Percentiles rank a stretch among this genome's conserved stretches.
Conservation (phyloP, 1,140 invertebrate species). For the Hylaeus anthracinus region DNA sequence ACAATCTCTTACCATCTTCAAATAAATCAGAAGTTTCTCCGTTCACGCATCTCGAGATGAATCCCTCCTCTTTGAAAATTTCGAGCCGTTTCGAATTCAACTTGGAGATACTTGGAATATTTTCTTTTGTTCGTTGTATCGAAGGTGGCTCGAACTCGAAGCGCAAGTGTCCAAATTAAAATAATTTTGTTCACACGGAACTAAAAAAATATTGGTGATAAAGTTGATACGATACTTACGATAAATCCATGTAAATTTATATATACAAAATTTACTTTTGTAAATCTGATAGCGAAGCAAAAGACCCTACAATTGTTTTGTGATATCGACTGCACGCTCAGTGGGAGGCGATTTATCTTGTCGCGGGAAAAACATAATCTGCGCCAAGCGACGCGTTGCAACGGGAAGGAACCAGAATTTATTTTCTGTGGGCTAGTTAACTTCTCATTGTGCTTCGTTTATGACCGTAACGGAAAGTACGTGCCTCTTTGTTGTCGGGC, state of each 20-base stretch:
- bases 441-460: slow-evolving; percentile 56
- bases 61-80: background rate
- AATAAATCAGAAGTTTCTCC: slow-evolving; percentile 36
- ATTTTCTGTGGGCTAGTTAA: slow-evolving; percentile 51
- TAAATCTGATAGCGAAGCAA: background rate
- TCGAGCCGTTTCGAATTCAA: background rate
- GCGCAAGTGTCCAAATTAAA: too few relatives aligned
- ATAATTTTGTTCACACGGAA: too few relatives aligned
- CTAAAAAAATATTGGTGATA: too few relatives aligned
- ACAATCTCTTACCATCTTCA: slow-evolving; percentile 25
- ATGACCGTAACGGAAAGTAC: slow-evolving; percentile 57
- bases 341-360: background rate
- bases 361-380: slow-evolving; percentile 4
- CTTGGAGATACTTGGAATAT: too few relatives aligned
- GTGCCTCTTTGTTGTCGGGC: slow-evolving; percentile 34
- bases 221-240: too few relatives aligned
- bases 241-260: too few relatives aligned
- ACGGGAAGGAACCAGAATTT: slow-evolving; percentile 37
- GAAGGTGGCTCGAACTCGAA: too few relatives aligned
- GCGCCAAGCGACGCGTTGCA: background rate
- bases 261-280: too few relatives aligned
- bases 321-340: background rate
- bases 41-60: background rate
- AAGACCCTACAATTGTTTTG: too few relatives aligned
- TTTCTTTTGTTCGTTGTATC: too few relatives aligned